Evolutionary conservation across 2,797 vertebrate genomes (phyloP).

Genomic region (Rachycentron canadum): DNA sequence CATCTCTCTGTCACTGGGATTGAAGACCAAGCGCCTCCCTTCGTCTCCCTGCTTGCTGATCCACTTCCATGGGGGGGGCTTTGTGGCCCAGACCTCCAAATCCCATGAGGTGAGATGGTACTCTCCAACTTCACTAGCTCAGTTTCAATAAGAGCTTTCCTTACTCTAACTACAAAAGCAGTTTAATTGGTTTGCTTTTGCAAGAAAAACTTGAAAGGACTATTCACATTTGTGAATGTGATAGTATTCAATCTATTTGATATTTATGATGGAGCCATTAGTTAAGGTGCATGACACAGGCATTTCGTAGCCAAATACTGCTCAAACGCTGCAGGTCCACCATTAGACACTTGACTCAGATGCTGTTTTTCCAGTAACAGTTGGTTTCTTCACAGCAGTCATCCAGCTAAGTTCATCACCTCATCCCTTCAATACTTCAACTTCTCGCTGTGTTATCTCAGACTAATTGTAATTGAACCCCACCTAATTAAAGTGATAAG

Average conservation of each 20-base stretch:
- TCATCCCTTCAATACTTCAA: constrained; percentile 23
- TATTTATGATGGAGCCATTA: background rate
- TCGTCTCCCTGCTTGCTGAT: constrained; percentile 88
- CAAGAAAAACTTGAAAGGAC: background rate
- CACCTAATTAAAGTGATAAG: constrained; percentile 60
- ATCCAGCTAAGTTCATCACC: constrained; percentile 22
- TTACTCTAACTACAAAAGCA: background rate
- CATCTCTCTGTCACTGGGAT: constrained; percentile 86
- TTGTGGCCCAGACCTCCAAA: constrained; percentile 95
- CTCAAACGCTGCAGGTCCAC: background rate
- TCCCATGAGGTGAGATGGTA: constrained; percentile 89
- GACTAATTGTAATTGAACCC: constrained; percentile 60
- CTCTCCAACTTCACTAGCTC: background rate
- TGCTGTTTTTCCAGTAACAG: constrained; percentile 30
- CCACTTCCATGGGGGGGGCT: constrained; percentile 94
- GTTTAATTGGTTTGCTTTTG: background rate
- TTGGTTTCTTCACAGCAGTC: constrained; percentile 2
- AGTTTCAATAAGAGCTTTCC: background rate
- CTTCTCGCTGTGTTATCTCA: constrained; percentile 51
- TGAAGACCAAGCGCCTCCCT: constrained; percentile 85
- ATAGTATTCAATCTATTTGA: constrained; percentile 1
- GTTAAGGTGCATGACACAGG: background rate
- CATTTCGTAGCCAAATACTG: background rate
- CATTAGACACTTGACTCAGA: constrained; percentile 3
- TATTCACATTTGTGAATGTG: background rate